Base-by-base conservation (phyloP, 2,113 vertebrate species). In the Cygnus buccinator region DNA sequence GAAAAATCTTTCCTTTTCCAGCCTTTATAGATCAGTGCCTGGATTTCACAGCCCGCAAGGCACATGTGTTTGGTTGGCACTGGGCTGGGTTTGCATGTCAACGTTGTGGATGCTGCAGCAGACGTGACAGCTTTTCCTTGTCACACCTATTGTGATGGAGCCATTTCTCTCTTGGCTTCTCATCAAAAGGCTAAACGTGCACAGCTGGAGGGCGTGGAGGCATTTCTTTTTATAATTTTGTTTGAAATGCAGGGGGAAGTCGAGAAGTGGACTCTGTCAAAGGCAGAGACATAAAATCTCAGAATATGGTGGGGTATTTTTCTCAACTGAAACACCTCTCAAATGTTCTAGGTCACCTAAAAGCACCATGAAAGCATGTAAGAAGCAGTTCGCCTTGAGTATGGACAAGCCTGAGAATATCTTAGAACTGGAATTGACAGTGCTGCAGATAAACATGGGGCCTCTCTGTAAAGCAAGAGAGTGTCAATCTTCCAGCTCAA, bases 291-390 rank as follows among this genome's bases (percentile, higher is more conserved):
- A 84, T 48, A 48, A 83, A 70, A 83, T 84, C 50, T 80, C 33
- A 81, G 77, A 85, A 50, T 63, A 46, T 4, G 85, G 29, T 41
- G 46, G 71, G 28, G 52, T 88, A 43, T 76, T 86, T 50, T 85
- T 95, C 84, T 93, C 67, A 93, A 58, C 89, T 95, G 22, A 76
- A 93, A 71, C 46, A 84, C 29, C 21, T 80, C 82, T 76, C 61
- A 59, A 46, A 55, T 88, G 43, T 94, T 79, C 46, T 67, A 66
- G 71, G 55, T 90, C 85, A 79, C 91, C 74, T 85, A 20, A 90
- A 95, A 90, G 29, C 59, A n/a, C 55, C 28, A 77, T 75, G 46
- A 66, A 90, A 85, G 41, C 3, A 0, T 73, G 55, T 86, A 59
- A 74, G 83, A 88, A 93, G 23, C 67, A 74, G 72, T 52, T 91